Evolutionary conservation across 53 echinoderm and acorn worm species (phyloP), one percentile per base, ranked within the genome.

Genomic region (Apostichopus leukothele): DNA sequence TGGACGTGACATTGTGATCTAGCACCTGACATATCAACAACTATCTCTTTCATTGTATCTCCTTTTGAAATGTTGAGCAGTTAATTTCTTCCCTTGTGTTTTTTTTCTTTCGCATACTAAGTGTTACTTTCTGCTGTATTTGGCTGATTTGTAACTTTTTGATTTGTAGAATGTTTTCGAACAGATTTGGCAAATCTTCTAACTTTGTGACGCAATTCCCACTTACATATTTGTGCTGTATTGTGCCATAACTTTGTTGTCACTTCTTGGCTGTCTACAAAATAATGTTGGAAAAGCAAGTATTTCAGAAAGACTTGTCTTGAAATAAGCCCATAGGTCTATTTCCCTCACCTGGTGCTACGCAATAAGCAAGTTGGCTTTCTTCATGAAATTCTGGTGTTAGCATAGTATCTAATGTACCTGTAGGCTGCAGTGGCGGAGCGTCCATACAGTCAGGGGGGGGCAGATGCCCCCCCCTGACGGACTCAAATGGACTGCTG

Each of bases 121-220:
- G 55, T 84, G 84, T 76, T 1, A 76, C 73, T 59, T 75, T 91
- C 59, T 91, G 89, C 26, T 88, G 14, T 18, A 91, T 89, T 51
- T 91, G 92, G 7, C 89, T 89, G 60, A 84, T 91, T 76, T 88
- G 91, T 3, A 91, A 52, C 50, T 88, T 88, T 91, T 91, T 51
- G 75, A 27, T 88, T 83, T 91, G 88, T 85, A 88, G 51, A 91
- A 91, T 16, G 88, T 81, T 51, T 91, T 91, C 18, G 83, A 60
- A 13, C 73, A 54, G 54, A 74, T 52, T 21, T 81, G 20, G 91
- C 91, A 75, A 60, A 53, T 67, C 92, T 88, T 66, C 89, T 74
- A 52, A 89, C 86, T 26, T 51, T 55, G n/a, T 67, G 54, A 5
- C 78, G 13, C 14, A 91, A 18, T 20, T 91, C 92, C 26, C 74